These are phyloP conservation scores for Eupristina koningsbergeri DNA, from an alignment of 1,140 invertebrate genomes.

Conservation along the genomic window DNA sequence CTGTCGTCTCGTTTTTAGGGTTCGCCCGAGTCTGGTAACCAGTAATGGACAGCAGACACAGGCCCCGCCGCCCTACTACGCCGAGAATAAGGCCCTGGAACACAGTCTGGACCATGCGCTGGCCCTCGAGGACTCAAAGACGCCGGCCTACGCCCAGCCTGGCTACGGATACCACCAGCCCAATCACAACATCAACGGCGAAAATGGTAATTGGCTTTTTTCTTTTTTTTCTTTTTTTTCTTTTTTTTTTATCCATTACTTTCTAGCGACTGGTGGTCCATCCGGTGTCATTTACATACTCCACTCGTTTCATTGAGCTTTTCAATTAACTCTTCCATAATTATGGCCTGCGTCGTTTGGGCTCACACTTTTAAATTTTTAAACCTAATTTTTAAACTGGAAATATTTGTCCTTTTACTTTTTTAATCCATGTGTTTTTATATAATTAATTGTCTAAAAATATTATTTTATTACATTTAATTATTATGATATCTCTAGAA, in stretches of 20 bases:
- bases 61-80: constrained; percentile 86
- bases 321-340: background rate
- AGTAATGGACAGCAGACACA: constrained; percentile 80
- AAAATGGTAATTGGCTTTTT: constrained; percentile 57
- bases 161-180: constrained; percentile 86
- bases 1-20: constrained; percentile 61
- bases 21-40: constrained; percentile 83
- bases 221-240: too few relatives aligned
- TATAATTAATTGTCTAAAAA: too few relatives aligned
- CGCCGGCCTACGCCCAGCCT: constrained; percentile 85
- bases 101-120: constrained; percentile 87
- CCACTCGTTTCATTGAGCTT: background rate
- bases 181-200: constrained; percentile 80
- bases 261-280: too few relatives aligned
- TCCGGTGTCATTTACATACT: constrained; percentile 9
- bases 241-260: too few relatives aligned
- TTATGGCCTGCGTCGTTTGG: too few relatives aligned
- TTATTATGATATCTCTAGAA: too few relatives aligned
- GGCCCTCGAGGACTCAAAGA: constrained; percentile 87
- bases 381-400: too few relatives aligned
- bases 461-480: too few relatives aligned
- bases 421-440: too few relatives aligned
- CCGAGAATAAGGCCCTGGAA: constrained; percentile 93
- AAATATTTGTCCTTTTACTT: too few relatives aligned
- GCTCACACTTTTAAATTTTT: too few relatives aligned